Evolutionary conservation across 2,797 vertebrate genomes (phyloP), one percentile per base, ranked within the genome.

Genomic region (Bradypodion ventrale): DNA sequence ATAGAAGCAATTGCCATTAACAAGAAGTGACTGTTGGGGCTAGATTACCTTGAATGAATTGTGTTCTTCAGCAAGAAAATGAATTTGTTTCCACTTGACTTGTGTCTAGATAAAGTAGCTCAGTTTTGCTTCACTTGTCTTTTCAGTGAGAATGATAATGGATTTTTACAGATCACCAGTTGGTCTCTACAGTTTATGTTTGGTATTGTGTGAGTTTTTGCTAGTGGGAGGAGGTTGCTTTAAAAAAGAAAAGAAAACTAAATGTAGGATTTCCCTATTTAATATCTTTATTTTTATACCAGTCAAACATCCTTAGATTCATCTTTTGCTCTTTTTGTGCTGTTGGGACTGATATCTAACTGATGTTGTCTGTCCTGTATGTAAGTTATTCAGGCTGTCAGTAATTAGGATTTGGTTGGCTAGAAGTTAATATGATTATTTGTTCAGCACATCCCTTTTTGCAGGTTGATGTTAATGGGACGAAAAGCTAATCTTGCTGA

Each of bases 391-490:
- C 88, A 90, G 75, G 62, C 85, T 93, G 90, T 92, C 88, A 91
- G 88, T 83, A 89, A 90, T 91, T 90, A 85, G 87, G 89, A 89
- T 89, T 89, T 44, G 52, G 84, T 88, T 94, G 89, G 37, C 89
- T 93, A 86, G 85, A 89, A 92, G 79, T 66, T 91, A 88, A 90
- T 87, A 80, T 86, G 84, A n/a, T 93, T 93, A 83, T 93, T 93
- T 93, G 84, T 92, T 93, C 89, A 89, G 83, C 89, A 93, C 87
- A 87, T 89, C 84, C 82, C 46, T 37, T 66, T 91, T 76, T 1
- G 1, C 87, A 89, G 83, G 91, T 88, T 92, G 84, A 83, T 89
- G 87, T 87, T 88, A 85, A 81, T 78, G 82, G 88, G 83, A 76
- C 87, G 90, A 86, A 85, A 84, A 89, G 75, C 90, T 90, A 89